Evolutionary conservation across 2,113 vertebrate genomes (phyloP).

Genomic region (Struthio camelus): DNA sequence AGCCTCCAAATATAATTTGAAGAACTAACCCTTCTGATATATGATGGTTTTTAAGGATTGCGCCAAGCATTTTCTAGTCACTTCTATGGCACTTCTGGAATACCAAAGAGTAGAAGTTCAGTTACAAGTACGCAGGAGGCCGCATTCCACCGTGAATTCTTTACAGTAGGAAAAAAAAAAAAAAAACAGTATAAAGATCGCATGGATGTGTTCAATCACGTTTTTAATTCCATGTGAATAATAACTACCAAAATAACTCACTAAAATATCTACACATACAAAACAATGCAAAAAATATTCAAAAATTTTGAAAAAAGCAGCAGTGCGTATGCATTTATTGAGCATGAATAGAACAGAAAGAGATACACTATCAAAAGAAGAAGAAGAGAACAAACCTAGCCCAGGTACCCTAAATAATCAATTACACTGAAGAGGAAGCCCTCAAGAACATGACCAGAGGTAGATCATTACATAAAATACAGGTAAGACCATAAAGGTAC

Average conservation of each 20-base stretch:
- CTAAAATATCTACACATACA: not conserved
- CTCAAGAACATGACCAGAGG: not conserved
- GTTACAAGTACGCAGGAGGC: not conserved
- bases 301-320: not conserved
- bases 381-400: not conserved
- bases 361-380: not conserved
- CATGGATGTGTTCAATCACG: too few species aligned
- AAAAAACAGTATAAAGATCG: not conserved
- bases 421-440: not conserved
- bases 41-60: not conserved
- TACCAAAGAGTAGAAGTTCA: not conserved
- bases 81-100: not conserved
- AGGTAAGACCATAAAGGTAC: not conserved
- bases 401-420: not conserved
- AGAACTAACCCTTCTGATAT: not conserved
- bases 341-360: not conserved
- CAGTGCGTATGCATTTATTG: too few species aligned
- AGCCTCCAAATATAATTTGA: not conserved
- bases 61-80: not conserved
- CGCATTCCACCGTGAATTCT: not conserved
- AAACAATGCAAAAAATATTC: not conserved
- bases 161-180: not conserved
- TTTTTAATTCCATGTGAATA: not conserved
- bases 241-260: not conserved
- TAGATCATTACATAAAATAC: not conserved